Conservation (phyloP, 2,113 vertebrate species). For the Oreochromis aureus region DNA sequence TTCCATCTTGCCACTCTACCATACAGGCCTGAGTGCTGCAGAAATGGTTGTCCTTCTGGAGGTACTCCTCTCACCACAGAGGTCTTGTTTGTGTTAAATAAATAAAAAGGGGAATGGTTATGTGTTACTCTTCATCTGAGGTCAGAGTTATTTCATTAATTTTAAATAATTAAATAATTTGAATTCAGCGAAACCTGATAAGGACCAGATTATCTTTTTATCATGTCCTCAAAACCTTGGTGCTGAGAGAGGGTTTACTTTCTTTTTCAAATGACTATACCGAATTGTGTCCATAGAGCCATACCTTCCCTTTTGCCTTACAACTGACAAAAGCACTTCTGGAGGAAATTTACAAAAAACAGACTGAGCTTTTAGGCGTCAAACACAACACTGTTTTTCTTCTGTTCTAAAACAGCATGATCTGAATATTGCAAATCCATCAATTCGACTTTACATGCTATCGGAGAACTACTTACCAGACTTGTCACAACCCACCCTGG, state of each 20-base stretch:
- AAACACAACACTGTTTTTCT: background rate
- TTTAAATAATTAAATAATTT: background rate
- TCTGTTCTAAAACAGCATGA: background rate
- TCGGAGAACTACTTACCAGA: background rate
- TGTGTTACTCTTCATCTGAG: background rate
- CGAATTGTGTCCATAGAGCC: background rate
- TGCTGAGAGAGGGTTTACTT: fast-evolving
- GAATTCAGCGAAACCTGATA: background rate
- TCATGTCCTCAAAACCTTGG: background rate
- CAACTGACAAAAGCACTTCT: background rate
- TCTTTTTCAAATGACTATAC: background rate
- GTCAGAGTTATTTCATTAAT: fast-evolving
- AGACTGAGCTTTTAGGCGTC: background rate
- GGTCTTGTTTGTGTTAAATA: background rate
- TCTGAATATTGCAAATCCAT: background rate
- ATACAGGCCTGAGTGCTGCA: background rate
- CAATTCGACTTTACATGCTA: background rate
- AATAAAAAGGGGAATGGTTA: background rate
- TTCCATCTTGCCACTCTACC: background rate
- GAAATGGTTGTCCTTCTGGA: background rate
- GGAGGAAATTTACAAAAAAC: background rate
- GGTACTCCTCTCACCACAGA: fast-evolving
- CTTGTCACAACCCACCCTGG: background rate
- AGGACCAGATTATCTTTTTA: background rate
- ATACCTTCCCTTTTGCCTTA: background rate